A percentile compares a stretch with the other conserved stretches of the same genome.
These are phyloP conservation scores for Prunella strophiata DNA, from an alignment of 2,797 vertebrate species.

Conservation along the genomic window DNA sequence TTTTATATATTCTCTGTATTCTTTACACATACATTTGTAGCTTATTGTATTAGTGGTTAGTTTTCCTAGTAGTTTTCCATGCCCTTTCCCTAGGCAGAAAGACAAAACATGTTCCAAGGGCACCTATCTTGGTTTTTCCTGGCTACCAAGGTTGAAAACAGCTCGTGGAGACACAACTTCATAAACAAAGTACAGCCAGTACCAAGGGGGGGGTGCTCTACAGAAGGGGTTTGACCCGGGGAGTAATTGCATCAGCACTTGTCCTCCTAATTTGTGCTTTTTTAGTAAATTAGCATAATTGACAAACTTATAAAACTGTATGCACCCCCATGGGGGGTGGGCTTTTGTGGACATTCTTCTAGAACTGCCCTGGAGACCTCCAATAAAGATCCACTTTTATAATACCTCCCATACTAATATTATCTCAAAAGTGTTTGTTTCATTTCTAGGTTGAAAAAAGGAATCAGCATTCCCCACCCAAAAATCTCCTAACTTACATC, in stretches of 20 bases:
- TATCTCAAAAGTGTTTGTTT: neutral
- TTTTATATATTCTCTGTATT: neutral
- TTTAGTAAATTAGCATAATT: neutral
- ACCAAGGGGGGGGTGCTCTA: neutral
- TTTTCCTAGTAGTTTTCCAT: neutral
- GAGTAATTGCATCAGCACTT: neutral
- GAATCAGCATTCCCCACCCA: neutral
- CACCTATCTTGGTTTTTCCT: neutral
- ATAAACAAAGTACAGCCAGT: neutral
- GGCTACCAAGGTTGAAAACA: neutral
- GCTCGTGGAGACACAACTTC: neutral
- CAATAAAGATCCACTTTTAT: neutral
- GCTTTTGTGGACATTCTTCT: neutral
- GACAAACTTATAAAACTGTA: neutral
- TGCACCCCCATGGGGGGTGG: accelerated
- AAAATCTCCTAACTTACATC: slow-evolving; percentile 83
- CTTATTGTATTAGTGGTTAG: neutral
- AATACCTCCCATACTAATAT: neutral
- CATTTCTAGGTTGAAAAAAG: neutral
- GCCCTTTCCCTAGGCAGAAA: neutral
- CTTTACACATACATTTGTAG: neutral
- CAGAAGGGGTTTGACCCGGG: neutral
- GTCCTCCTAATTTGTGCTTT: neutral
- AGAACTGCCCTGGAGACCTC: neutral
- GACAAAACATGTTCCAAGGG: neutral